phyloP scores from a whole-genome alignment of 2,888 invertebrate species.

The Folsomia manolachei region DNA sequence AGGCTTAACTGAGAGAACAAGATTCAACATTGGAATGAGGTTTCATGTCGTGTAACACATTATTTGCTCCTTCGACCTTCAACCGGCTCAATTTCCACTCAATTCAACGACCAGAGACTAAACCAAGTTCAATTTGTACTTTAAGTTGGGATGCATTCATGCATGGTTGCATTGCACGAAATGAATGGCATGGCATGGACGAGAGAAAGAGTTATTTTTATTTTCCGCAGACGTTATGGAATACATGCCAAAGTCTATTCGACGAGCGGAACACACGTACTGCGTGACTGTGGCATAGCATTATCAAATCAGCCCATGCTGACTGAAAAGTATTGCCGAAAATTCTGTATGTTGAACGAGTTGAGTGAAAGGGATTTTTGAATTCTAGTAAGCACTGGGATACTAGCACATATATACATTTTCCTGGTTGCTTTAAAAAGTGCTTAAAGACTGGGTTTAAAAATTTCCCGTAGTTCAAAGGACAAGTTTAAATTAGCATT shows the following conservation, averaged over 20 bases:
- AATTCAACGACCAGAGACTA: not conserved
- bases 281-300: no score
- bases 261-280: not conserved
- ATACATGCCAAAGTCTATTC: not conserved
- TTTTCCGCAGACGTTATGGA: not conserved
- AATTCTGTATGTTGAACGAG: no score
- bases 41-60: no score
- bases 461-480: no score
- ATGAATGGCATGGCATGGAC: not conserved
- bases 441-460: no score
- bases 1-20: no score
- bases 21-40: not conserved
- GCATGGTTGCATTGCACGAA: not conserved
- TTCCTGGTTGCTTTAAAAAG: no score
- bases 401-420: no score
- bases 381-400: no score
- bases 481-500: no score
- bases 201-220: not conserved
- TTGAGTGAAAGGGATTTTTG: not conserved
- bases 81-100: conserved; percentile 1
- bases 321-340: not conserved
- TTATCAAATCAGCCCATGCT: no score
- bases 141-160: not conserved
- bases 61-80: not conserved
- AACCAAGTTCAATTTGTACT: not conserved